Evolutionary conservation across 1,140 invertebrate species (phyloP).

Genomic region (Andrena cerasifolii): DNA sequence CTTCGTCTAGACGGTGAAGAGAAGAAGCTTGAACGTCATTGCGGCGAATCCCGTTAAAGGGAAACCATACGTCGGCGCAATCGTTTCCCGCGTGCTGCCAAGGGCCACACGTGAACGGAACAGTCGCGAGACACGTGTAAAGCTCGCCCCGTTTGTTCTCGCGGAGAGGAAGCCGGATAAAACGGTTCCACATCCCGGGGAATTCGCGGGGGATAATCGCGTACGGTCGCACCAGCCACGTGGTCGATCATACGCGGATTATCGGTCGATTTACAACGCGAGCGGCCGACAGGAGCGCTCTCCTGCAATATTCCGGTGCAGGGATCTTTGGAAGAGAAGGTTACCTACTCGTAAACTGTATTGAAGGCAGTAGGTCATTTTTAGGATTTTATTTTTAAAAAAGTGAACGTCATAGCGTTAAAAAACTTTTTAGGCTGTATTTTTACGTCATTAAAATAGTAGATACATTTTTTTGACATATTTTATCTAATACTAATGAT

Average conservation of each 20-base stretch:
- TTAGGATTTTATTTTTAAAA: too few species aligned
- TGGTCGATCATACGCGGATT: background rate
- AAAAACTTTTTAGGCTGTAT: too few species aligned
- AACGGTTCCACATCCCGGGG: background rate
- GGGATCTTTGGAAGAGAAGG: too few species aligned
- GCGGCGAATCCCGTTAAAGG: constrained; percentile 65
- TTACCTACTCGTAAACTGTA: too few species aligned
- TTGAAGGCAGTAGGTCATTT: too few species aligned
- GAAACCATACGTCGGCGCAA: constrained; percentile 62
- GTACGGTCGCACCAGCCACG: background rate
- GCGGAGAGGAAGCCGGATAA: constrained; percentile 23
- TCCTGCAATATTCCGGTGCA: too few species aligned
- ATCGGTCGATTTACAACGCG: background rate
- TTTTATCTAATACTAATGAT: too few species aligned
- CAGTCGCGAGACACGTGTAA: too few species aligned
- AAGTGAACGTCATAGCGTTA: too few species aligned
- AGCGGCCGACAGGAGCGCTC: too few species aligned
- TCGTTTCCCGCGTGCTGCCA: constrained; percentile 25
- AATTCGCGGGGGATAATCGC: background rate
- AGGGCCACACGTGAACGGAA: background rate
- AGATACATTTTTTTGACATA: too few species aligned
- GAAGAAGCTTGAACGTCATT: constrained; percentile 44
- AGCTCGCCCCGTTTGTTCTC: background rate
- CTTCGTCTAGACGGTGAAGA: constrained; percentile 56
- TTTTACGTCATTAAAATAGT: too few species aligned